Evolutionary conservation across 2,888 invertebrate species (phyloP), one percentile per base, ranked within the genome.

Genomic region (Agrotis ipsilon): DNA sequence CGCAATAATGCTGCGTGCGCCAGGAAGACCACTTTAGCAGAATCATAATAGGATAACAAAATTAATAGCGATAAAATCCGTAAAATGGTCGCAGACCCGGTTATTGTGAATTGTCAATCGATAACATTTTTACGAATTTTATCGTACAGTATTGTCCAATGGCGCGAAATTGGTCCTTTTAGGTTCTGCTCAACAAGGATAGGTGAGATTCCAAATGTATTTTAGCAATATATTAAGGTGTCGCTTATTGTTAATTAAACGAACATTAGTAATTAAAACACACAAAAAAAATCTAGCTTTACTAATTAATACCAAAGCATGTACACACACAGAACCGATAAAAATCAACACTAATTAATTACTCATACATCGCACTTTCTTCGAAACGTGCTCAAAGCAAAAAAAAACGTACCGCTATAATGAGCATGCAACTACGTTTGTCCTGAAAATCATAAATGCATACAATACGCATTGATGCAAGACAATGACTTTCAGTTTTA

Each of bases 371-470:
- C 59, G 60, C 75, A 86, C 86, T 83, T 81, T 86, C 82, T 72
- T 70, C 32, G 27, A 63, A 77, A 57, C 67, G 60, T 57, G 67
- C 46, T 76, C 58, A 24, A 67, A 67, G 68, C 32, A 65, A 77
- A 75, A 52, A 65, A 77, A 75, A 52, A 82, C 75, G 46, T 21
- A 72, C 60, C 55, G 59, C 52, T 63, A 19, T 72, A 79, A 75
- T 72, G 57, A 67, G 72, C 75, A 80, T 80, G 85, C 84, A 81
- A 78, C 81, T 73, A 78, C 68, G 78, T 69, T 83, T 94, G 94
- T 95, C 92, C 93, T 91, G 92, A 91, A 90, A 90, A 83, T 88
- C 88, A 87, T 80, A 80, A 78, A 85, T 84, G 86, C 88, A 86
- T 79, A 86, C 87, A 80, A 84, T 85, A 69, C 60, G 72, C 82